phyloP scores from a whole-genome alignment of 1,140 invertebrate genomes.

The Druon quercuslanigerum region DNA sequence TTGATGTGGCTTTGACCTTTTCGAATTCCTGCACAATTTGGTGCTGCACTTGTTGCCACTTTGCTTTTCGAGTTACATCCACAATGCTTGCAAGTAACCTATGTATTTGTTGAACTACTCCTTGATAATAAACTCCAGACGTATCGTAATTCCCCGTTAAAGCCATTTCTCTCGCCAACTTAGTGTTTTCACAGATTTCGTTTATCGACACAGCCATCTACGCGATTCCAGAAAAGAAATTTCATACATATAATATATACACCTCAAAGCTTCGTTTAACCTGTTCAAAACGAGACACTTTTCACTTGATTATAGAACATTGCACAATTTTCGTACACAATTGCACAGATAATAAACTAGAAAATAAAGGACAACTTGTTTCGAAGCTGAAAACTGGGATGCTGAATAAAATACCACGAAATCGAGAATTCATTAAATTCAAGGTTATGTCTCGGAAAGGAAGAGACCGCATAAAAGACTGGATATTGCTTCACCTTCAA shows the following conservation, averaged over 20 bases:
- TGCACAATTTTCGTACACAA: not conserved
- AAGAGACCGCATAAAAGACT: conserved; percentile 9
- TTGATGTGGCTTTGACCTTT: conserved; percentile 89
- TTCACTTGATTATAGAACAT: not conserved
- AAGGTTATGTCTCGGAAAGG: conserved; percentile 30
- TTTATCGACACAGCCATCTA: conserved; percentile 88
- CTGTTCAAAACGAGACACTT: not conserved
- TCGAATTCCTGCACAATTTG: conserved; percentile 94
- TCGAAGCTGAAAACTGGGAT: not conserved
- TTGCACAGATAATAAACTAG: not conserved
- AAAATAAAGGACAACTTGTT: not conserved
- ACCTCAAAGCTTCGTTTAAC: too few relatives aligned
- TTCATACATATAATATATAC: not conserved
- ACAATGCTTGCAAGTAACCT: conserved; percentile 87
- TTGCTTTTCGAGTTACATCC: conserved; percentile 86
- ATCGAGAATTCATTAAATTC: conserved; percentile 29
- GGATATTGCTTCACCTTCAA: conserved; percentile 22
- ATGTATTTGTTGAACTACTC: conserved; percentile 93
- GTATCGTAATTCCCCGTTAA: conserved; percentile 97
- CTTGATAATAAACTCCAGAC: conserved; percentile 95
- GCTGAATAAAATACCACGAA: conserved; percentile 25
- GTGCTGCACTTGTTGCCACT: conserved; percentile 95
- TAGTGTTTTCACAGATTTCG: conserved; percentile 94
- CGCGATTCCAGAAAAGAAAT: not conserved
- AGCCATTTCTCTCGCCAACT: conserved; percentile 95